Evolutionary conservation across 2,888 invertebrate species (phyloP).

Genomic region (Cyclophora punctaria): DNA sequence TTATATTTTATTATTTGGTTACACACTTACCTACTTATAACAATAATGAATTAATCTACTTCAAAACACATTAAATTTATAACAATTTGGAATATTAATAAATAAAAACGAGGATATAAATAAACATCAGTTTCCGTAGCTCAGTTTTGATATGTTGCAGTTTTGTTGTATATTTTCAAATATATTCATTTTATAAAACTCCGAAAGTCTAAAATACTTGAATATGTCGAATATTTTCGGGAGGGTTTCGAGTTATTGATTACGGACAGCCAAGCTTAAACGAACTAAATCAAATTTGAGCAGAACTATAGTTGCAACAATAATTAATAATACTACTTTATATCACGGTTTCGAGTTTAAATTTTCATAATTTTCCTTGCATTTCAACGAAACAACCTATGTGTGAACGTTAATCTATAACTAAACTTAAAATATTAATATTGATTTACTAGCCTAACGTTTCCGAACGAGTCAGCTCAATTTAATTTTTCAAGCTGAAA

Average conservation of each 20-base stretch:
- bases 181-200: not conserved
- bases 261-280: not conserved
- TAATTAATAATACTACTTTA: not conserved
- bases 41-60: constrained; percentile 8
- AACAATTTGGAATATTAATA: constrained; percentile 4
- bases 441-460: too few species aligned
- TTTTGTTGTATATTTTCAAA: not conserved
- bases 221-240: too few species aligned
- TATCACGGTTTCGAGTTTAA: constrained; percentile 11
- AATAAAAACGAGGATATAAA: not conserved
- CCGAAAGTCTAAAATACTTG: too few species aligned
- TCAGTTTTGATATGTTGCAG: not conserved
- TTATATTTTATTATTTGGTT: constrained; percentile 9
- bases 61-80: not conserved
- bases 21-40: constrained; percentile 5
- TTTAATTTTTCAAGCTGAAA: too few species aligned
- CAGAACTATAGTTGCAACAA: not conserved
- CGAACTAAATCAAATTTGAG: not conserved
- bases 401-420: too few species aligned
- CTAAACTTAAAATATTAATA: too few species aligned
- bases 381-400: too few species aligned
- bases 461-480: too few species aligned
- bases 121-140: not conserved
- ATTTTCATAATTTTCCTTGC: not conserved
- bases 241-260: not conserved